Conservation (phyloP, 2,888 invertebrate genomes). For the Silvanus unidentatus region DNA sequence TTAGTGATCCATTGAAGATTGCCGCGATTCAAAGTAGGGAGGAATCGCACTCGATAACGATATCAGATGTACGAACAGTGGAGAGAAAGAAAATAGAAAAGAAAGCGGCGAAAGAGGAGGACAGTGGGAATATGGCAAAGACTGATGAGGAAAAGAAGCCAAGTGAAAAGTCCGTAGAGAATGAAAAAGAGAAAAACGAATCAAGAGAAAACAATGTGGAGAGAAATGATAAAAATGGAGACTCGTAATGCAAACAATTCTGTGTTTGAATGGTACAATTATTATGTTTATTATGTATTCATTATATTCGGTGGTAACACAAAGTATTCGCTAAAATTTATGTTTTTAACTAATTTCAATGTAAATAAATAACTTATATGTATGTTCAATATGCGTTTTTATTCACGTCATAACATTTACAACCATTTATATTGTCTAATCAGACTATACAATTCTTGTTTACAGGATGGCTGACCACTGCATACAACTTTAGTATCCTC, state of each 20-base stretch:
- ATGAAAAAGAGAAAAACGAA: background rate
- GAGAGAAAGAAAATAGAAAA: background rate
- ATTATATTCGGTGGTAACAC: no score
- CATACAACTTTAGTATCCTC: constrained; percentile 9
- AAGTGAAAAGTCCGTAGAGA: background rate
- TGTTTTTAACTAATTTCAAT: no score
- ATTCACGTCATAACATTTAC: no score
- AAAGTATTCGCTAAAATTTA: no score
- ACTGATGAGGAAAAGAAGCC: background rate
- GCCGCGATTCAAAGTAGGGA: no score
- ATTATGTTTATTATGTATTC: no score
- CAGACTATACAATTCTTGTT: constrained; percentile 17
- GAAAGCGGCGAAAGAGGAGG: background rate
- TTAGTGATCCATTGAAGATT: constrained; percentile 1
- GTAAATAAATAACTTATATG: no score
- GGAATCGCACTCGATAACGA: constrained; percentile 12
- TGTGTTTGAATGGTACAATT: no score
- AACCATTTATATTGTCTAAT: constrained; percentile 20
- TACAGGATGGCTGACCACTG: constrained; percentile 19
- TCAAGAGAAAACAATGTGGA: no score
- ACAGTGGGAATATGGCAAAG: background rate
- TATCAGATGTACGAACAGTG: background rate
- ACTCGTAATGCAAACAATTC: no score
- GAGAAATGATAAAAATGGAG: no score
- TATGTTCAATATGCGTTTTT: no score